phyloP scores from a whole-genome alignment of 2,888 invertebrate species.

The Lingula anatina region DNA sequence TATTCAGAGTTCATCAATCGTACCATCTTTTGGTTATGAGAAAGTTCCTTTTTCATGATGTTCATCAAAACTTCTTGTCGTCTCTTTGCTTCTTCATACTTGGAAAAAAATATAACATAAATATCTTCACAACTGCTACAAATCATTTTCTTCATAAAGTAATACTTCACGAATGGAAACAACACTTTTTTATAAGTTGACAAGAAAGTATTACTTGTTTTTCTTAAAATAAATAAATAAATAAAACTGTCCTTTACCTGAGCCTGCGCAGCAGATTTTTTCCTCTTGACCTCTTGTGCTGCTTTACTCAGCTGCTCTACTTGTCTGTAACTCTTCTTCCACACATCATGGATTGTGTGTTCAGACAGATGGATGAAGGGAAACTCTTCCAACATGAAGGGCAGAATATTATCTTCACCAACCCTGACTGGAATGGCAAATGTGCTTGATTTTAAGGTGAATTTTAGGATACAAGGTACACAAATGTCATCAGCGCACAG shows the following conservation, averaged over 20 bases:
- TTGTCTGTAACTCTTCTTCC: slow-evolving; percentile 41
- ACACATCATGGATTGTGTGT: slow-evolving; percentile 48
- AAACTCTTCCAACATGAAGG: slow-evolving; percentile 46
- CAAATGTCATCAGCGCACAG: neutral
- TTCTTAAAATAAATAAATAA: too few species aligned
- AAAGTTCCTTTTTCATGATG: slow-evolving; percentile 47
- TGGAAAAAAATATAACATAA: slow-evolving; percentile 10
- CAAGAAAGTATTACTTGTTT: too few species aligned
- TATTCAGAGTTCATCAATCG: too few species aligned
- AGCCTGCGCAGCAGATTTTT: slow-evolving; percentile 36
- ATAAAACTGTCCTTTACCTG: too few species aligned
- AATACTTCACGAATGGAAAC: too few species aligned
- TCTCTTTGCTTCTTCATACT: slow-evolving; percentile 47
- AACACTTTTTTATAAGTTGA: too few species aligned
- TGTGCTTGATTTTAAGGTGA: too few species aligned
- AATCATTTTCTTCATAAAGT: too few species aligned
- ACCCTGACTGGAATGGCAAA: slow-evolving; percentile 17
- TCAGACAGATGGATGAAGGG: slow-evolving; percentile 46
- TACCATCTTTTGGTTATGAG: slow-evolving; percentile 40
- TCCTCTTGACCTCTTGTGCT: slow-evolving; percentile 34
- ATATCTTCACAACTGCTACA: too few species aligned
- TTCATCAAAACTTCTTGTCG: slow-evolving; percentile 40
- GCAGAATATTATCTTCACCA: slow-evolving; percentile 37
- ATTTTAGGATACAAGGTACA: slow-evolving; percentile 2
- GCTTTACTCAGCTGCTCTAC: slow-evolving; percentile 41